These are phyloP conservation scores for Lepisosteus osseus DNA, from an alignment of 2,113 vertebrate genomes.

Conservation along the genomic window DNA sequence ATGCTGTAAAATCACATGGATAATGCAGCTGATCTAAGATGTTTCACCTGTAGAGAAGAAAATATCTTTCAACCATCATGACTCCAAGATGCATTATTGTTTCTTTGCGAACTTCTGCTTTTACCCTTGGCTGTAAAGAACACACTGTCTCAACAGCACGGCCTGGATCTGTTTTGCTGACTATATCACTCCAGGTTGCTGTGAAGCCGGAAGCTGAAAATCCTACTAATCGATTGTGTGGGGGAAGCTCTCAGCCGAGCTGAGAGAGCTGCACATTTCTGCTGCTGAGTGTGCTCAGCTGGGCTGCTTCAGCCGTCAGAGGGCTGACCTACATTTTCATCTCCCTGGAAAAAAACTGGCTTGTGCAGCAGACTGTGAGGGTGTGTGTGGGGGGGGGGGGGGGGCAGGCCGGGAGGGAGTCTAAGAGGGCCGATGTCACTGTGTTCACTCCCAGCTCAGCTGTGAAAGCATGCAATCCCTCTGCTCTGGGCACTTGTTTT, in stretches of 20 bases:
- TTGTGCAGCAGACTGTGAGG: constrained; percentile 50
- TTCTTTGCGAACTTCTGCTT: not conserved
- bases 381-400: constrained; percentile 38
- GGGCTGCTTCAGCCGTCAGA: constrained; percentile 40
- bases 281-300: constrained; percentile 29
- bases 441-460: too few species aligned
- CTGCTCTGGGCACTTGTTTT: too few species aligned
- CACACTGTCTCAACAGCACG: not conserved
- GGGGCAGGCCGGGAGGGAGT: constrained; percentile 25
- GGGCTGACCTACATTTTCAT: constrained; percentile 55
- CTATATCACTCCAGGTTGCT: not conserved
- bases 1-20: too few species aligned
- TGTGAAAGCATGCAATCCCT: too few species aligned
- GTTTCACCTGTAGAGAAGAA: too few species aligned
- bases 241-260: constrained; percentile 1
- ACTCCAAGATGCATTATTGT: too few species aligned
- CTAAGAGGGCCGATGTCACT: too few species aligned
- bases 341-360: constrained; percentile 31
- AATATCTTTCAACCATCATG: too few species aligned
- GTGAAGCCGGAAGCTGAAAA: not conserved
- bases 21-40: too few species aligned
- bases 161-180: too few species aligned
- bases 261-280: constrained; percentile 28
- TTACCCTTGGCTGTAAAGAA: not conserved
- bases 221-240: constrained; percentile 15